Evolutionary conservation across 2,797 vertebrate species (phyloP), one percentile per base, ranked within the genome.

Genomic region (Columba guinea): DNA sequence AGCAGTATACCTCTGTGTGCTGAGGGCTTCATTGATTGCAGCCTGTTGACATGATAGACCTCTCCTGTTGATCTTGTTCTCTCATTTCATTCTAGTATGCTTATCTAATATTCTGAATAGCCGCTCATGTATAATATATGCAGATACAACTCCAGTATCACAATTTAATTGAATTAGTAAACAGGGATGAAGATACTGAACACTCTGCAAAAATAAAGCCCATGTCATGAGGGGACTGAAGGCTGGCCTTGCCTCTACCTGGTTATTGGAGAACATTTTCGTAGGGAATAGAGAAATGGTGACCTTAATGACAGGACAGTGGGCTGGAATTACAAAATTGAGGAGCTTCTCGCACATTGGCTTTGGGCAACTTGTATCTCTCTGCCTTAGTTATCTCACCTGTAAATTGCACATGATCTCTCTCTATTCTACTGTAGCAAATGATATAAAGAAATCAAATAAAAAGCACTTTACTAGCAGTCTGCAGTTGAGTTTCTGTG

Each of bases 141-240:
- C 55, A 89, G 59, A 6, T 69, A 37, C 7, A 56, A 32, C 19
- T 28, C 49, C 32, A 77, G n/a, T 21, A 30, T 76, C 52, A 34
- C 35, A 27, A 1, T 68, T 81, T 48, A 94, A 89, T 65, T 95
- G 44, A 73, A 78, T 84, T 84, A 86, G 62, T 52, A 80, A 23
- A 75, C 0, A 1, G 37, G 34, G 46, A 9, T 87, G 14, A 90
- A 62, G 41, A 22, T 58, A 48, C 30, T 44, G 53, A 68, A 35
- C 2, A 5, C 44, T 62, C 17, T 55, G 68, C 3, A 62, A 75
- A 88, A 73, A 52, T 16, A 44, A 83, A 73, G 23, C 37, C n/a
- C 0, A 0, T 10, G 5, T 82, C 20, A 34, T 32, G 49, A 81
- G 8, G 20, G 17, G 30, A 77, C 11, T 5, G 27, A 60, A 75